A percentile compares a stretch with the other conserved stretches of the same genome.
These are phyloP conservation scores for Anoplopoma fimbria DNA, from an alignment of 2,113 vertebrate genomes.

Conservation along the genomic window DNA sequence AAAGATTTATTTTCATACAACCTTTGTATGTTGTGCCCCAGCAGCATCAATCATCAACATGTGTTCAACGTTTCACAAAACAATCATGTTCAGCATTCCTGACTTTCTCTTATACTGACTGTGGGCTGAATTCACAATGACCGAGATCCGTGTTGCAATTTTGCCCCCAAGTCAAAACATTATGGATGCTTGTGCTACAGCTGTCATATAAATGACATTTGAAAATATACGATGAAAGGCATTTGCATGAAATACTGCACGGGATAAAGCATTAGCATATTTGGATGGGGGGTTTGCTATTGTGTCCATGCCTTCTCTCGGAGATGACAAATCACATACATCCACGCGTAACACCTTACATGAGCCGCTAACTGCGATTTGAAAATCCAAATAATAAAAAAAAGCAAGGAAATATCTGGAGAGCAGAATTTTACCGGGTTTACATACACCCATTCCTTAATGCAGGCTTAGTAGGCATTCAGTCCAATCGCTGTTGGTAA, in stretches of 20 bases:
- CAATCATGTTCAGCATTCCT: slow-evolving; percentile 60
- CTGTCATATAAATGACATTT: slow-evolving; percentile 71
- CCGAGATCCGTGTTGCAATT: slow-evolving; percentile 47
- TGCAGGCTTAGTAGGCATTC: slow-evolving; percentile 18
- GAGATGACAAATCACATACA: slow-evolving; percentile 41
- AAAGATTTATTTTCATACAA: slow-evolving; percentile 27
- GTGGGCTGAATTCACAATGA: slow-evolving; percentile 63
- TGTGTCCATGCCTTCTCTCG: slow-evolving; percentile 28
- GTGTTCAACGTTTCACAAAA: slow-evolving; percentile 64
- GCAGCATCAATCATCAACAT: slow-evolving; percentile 52
- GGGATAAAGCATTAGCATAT: slow-evolving; percentile 54
- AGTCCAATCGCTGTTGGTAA: slow-evolving; percentile 27
- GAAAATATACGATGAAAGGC: slow-evolving; percentile 60
- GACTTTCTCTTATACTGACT: slow-evolving; percentile 57
- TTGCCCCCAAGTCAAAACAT: slow-evolving; percentile 63
- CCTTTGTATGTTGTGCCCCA: slow-evolving; percentile 32
- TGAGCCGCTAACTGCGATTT: not conserved
- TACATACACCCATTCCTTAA: not conserved
- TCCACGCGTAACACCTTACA: not conserved
- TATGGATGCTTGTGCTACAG: slow-evolving; percentile 63
- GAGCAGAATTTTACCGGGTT: slow-evolving; percentile 9
- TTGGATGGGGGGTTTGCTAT: slow-evolving; percentile 18
- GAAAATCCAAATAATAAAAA: slow-evolving; percentile 27
- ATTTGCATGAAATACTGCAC: slow-evolving; percentile 65
- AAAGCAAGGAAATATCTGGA: not conserved